Base-by-base conservation (phyloP, 2,797 vertebrate species). In the Labroides dimidiatus region DNA sequence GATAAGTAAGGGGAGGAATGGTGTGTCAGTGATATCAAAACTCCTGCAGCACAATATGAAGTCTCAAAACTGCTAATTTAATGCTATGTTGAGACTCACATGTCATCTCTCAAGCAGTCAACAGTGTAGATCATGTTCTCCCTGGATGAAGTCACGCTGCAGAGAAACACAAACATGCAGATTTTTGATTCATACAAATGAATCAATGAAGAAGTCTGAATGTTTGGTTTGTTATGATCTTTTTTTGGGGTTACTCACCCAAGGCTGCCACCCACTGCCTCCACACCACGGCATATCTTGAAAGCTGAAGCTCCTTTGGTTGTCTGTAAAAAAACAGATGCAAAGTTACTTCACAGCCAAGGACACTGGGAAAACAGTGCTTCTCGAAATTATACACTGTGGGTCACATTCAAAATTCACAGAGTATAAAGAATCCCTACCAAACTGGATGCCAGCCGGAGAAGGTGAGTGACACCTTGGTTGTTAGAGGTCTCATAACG, bases 251-350 rank as follows among this genome's bases (percentile, higher is more conserved):
- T 45, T 75, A 94, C 95, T 87, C 70, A 99, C 98, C 96, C 95
- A 72, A 99, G 84, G 82, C 87, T 95, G 64, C 96, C 96, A 64
- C 98, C 98, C 65, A 99, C 95, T 57, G 96, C 96, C 93, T 99
- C 97, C 39, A 99, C 87, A 68, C 97, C 96, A 45, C 94, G 96
- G 59, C 95, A 97, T 85, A 99, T 98, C 90, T 92, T 96, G 82
- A 99, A 99, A 55, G 96, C 92, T 1, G 98, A 99, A 1, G 96
- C 97, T 89, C 98, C 98, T 92, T 99, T 99, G 58, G 98, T 99
- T 15, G 96, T 97, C 98, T 99, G 81, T 16, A 78, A 65, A 68
- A 27, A 7, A 9, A 48, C 3, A 75, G 64, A 64, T 15, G 14
- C 10, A 3, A 39, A n/a, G 21, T 69, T 4, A 71, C 44, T 30